Evolutionary conservation across 1,140 invertebrate species (phyloP), one percentile per base, ranked within the genome.

Genomic region (Augochlora pura): DNA sequence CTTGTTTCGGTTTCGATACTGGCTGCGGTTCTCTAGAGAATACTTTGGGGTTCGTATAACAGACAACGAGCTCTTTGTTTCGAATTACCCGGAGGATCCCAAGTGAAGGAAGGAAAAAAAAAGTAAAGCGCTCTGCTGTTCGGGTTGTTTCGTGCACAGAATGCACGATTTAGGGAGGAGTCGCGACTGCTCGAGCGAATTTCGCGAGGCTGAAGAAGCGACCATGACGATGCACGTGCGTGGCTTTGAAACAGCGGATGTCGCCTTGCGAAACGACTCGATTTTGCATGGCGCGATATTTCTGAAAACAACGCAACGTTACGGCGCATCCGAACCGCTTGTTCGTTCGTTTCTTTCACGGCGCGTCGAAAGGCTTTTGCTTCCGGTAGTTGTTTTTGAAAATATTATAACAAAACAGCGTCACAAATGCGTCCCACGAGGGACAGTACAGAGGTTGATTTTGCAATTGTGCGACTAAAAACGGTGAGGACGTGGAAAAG

Each of bases 21-120:
- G 52, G 52, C 21, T n/a, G n/a, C 54, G 54, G 54, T 57, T 57
- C 54, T 9, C 54, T n/a, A 6, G 60, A 77, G 77, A 82, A 81
- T 16, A 68, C 39, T n/a, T 10, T n/a, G 46, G 46, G 42, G 25
- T 49, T 62, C 25, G 59, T 32, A 67, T n/a, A 57, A 79, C 64
- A 71, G 21, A 7, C 54, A n/a, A 57, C 21, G 65, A 72, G 16
- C 63, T 25, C 54, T 25, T 52, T 23, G 3, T 65, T 42, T 9
- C 25, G 60, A 62, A 16, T 68, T 76, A 68, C 18, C 68, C 42
- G 39, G 59, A 71, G 59, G 46, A 72, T 72, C 27, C 25, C 46
- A 16, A 63, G 38, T 23, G 8, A 8, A 57, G 8, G 42, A 21
- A 2, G 54, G 8, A n/a, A 57, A 57, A 21, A 46, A 46, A 46